Evolutionary conservation across 2,797 vertebrate species (phyloP), one percentile per base, ranked within the genome.

Genomic region (Helarctos malayanus): DNA sequence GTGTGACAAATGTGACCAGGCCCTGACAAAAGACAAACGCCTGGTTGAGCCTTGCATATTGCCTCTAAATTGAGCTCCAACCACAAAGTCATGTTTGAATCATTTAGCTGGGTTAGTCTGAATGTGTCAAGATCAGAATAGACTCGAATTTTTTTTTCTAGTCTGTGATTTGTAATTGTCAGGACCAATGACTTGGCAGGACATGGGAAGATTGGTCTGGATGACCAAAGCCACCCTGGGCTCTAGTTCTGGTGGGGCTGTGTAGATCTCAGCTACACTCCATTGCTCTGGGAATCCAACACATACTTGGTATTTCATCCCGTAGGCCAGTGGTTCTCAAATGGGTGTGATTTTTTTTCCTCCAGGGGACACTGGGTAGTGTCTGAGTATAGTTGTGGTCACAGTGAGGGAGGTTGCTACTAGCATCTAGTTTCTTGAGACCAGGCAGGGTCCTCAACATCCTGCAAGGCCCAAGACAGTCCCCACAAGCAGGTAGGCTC

Each of bases 51-150:
- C 81, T 68, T 61, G 81, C 68, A 29, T 82, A 91, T 82, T 85
- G 73, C 84, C 81, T 97, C 80, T 54, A 93, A 90, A 92, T 88
- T 96, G 90, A 90, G 92, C 97, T 81, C 63, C 89, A 94, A 95
- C 76, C 93, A 81, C n/a, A 21, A 91, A 85, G 76, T 85, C 73
- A 45, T 16, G 63, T 57, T 68, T 56, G 92, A 94, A 79, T 90
- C 92, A 79, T 79, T 92, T 71, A 76, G 79, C 59, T 47, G 89
- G 63, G n/a, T 95, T 96, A 65, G 61, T 91, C 59, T 38, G 59
- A 57, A 81, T 27, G 59, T 92, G 84, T 96, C 83, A 90, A 86
- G 87, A 82, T 84, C 63, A 93, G 86, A 95, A 91, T 3, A 95
- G 69, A 94, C 38, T 35, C 68, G 45, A 69, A 59, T 61, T 54